These are phyloP conservation scores for Ornithoptera alexandrae DNA, from an alignment of 2,888 invertebrate genomes.

Conservation along the genomic window DNA sequence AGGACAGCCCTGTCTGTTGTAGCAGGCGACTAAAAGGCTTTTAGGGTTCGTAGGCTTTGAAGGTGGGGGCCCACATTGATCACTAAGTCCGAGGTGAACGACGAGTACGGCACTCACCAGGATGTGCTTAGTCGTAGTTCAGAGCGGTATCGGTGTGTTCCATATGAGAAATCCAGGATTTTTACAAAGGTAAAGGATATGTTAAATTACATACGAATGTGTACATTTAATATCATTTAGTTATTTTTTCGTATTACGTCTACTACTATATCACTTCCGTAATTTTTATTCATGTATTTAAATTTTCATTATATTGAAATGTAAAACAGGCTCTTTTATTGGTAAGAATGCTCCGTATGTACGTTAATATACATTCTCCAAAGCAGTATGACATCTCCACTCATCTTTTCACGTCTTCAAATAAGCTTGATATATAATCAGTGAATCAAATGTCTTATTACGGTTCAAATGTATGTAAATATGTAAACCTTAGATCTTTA, in stretches of 20 bases:
- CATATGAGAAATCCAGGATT: too few relatives aligned
- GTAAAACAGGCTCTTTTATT: background rate
- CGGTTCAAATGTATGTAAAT: background rate
- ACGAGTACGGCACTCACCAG: too few relatives aligned
- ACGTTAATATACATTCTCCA: background rate
- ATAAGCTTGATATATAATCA: slow-evolving; percentile 16
- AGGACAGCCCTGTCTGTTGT: too few relatives aligned
- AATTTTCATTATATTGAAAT: background rate
- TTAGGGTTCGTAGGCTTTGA: too few relatives aligned
- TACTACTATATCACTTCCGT: background rate
- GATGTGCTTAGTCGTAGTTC: too few relatives aligned
- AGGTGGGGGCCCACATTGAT: too few relatives aligned
- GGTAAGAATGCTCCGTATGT: background rate
- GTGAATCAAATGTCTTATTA: slow-evolving; percentile 3
- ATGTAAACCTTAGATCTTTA: background rate
- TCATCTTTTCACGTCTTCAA: slow-evolving; percentile 10
- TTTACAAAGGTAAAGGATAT: too few relatives aligned
- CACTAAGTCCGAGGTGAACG: too few relatives aligned
- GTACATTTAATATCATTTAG: too few relatives aligned
- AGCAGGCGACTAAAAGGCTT: too few relatives aligned
- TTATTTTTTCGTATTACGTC: background rate
- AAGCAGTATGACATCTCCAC: background rate
- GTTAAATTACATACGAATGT: too few relatives aligned
- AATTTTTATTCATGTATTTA: background rate
- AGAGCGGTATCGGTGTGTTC: too few relatives aligned